Conservation (phyloP, 2,113 vertebrate genomes). For the Suricata suricatta region DNA sequence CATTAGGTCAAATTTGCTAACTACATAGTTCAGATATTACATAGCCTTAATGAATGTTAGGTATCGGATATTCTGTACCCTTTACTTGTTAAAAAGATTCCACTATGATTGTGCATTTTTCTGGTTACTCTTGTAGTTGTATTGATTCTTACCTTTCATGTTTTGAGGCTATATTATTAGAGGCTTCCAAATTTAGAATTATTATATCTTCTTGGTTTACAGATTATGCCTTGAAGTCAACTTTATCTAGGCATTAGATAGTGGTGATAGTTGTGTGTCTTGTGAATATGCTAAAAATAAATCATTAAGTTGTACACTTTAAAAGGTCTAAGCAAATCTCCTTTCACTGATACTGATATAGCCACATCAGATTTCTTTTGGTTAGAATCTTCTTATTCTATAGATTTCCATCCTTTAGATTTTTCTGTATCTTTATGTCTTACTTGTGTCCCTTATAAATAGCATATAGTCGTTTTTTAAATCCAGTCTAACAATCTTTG, state of each 20-base stretch:
- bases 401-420: background rate
- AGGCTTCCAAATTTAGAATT: background rate
- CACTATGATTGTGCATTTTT: background rate
- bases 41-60: background rate
- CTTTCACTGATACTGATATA: background rate
- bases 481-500: background rate
- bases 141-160: background rate
- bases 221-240: background rate
- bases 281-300: background rate
- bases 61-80: background rate
- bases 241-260: background rate
- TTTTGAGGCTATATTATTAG: background rate
- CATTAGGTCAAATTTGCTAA: background rate
- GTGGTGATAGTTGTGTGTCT: background rate
- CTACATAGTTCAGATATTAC: background rate
- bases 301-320: background rate
- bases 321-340: background rate
- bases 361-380: background rate
- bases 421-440: background rate
- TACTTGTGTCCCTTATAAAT: background rate
- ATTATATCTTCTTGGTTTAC: background rate
- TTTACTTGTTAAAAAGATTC: background rate
- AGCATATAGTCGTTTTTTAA: background rate
- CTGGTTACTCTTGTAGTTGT: background rate
- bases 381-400: background rate